Percentiles rank a stretch among this genome's conserved stretches.
Evolutionary conservation across 2,113 vertebrate species (phyloP).

Genomic region (Falcunculus frontatus): DNA sequence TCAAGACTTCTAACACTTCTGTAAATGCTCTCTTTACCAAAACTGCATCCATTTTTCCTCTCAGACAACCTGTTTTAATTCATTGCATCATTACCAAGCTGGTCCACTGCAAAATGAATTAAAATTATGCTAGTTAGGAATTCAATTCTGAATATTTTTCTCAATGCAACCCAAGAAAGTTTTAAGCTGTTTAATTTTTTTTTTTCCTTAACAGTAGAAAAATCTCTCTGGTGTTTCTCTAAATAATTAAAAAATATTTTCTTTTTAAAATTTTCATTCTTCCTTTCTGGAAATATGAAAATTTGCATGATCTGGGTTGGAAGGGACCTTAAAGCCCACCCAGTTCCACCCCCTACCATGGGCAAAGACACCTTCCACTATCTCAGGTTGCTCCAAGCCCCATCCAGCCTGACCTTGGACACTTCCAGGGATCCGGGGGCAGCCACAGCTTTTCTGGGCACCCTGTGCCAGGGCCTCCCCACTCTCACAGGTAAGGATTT

Average conservation of each 20-base stretch:
- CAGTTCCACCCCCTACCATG: fast-evolving
- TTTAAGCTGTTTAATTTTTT: not conserved
- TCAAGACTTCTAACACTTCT: constrained; percentile 37
- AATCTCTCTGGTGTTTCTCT: not conserved
- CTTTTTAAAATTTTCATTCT: not conserved
- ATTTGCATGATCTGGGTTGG: not conserved
- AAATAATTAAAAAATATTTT: fast-evolving
- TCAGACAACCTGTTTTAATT: constrained; percentile 54
- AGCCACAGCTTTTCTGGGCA: not conserved
- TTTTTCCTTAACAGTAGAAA: not conserved
- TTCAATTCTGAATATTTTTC: not conserved
- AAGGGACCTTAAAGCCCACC: not conserved
- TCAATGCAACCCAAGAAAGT: not conserved
- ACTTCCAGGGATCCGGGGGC: not conserved
- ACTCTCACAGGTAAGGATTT: not conserved
- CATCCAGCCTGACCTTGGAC: fast-evolving
- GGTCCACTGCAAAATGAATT: constrained; percentile 36
- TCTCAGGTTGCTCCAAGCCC: fast-evolving
- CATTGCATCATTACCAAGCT: constrained; percentile 58
- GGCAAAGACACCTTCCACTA: fast-evolving
- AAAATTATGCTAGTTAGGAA: not conserved
- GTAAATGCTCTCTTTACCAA: constrained; percentile 56
- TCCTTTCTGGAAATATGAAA: not conserved
- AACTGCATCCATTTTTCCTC: constrained; percentile 45
- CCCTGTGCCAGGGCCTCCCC: not conserved